Evolutionary conservation across 2,888 invertebrate genomes (phyloP), one percentile per base, ranked within the genome.

Genomic region (Tenthredo scrophulariae): DNA sequence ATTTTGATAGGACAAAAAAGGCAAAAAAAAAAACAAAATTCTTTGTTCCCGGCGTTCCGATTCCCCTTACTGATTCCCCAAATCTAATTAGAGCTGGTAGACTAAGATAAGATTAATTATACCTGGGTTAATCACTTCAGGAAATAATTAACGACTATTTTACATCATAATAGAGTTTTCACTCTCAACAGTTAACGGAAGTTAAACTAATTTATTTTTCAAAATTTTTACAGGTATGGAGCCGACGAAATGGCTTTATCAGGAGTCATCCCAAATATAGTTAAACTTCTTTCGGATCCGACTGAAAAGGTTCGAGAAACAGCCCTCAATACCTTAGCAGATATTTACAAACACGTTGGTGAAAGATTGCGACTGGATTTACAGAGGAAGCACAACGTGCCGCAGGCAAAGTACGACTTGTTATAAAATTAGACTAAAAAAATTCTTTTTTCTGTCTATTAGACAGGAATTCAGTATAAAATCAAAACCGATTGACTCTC

Each of bases 301-400:
- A 97, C 96, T 88, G 95, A 96, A 50, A 96, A 97, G 77, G 98
- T 99, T 7, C 94, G 99, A 26, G 98, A 99, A 92, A 96, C 97
- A 5, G 98, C 98, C 4, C 95, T 97, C 92, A 96, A 96, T 89
- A 97, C 98, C 10, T 93, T 99, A 77, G 97, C 98, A 62, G 98
- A 98, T 92, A 96, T 98, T 72, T 99, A 99, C 93, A 96, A 97
- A 91, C 98, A 98, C 94, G 98, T 98, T 84, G 98, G 98, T 91
- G 99, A 99, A 92, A 96, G 97, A 92, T 94, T 99, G 87, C 94
- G 98, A 89, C 94, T 95, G 80, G 98, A 99, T 92, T 94, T 99
- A 87, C 96, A 96, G 90, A 97, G 96, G 92, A 97, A 98, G 90
- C 96, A 97, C 90, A 94, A 97, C 65, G 95, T 97, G 84, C 97